These are phyloP conservation scores for Cryptotis parvus DNA, from an alignment of 2,113 vertebrate species.

Conservation along the genomic window DNA sequence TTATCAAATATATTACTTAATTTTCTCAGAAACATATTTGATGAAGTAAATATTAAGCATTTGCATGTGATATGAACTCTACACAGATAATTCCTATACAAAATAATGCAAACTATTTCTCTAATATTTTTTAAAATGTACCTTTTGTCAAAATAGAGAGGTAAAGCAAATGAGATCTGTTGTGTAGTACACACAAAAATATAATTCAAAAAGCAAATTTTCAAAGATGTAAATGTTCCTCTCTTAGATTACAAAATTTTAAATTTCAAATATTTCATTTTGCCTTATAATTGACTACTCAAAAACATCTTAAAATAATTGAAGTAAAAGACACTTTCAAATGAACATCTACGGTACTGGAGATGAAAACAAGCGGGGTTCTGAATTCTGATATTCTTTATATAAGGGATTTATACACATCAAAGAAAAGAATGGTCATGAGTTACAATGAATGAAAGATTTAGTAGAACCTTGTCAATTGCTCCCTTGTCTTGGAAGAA, in stretches of 20 bases:
- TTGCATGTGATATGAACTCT: slow-evolving; percentile 31
- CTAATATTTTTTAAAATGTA: background rate
- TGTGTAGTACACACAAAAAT: background rate
- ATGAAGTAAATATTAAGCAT: slow-evolving; percentile 46
- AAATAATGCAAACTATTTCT: background rate
- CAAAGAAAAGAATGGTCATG: slow-evolving; percentile 41
- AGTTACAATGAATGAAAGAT: slow-evolving; percentile 17
- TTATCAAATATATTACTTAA: background rate
- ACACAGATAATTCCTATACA: slow-evolving; percentile 53
- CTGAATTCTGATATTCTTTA: slow-evolving; percentile 10
- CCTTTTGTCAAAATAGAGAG: slow-evolving; percentile 33
- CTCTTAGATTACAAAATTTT: slow-evolving; percentile 1
- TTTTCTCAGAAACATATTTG: slow-evolving; percentile 3
- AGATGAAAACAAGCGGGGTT: slow-evolving; percentile 25
- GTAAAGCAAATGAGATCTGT: slow-evolving; percentile 19
- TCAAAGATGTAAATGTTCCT: slow-evolving; percentile 34
- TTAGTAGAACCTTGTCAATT: slow-evolving; percentile 56
- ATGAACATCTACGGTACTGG: background rate
- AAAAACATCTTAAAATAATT: slow-evolving; percentile 38
- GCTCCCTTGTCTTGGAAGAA: slow-evolving; percentile 54
- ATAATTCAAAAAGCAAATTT: background rate
- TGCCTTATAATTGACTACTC: slow-evolving; percentile 10
- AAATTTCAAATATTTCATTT: background rate
- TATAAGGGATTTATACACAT: background rate
- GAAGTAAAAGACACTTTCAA: background rate